Percentiles rank a stretch among this genome's conserved stretches.
These are phyloP conservation scores for Oxyura jamaicensis DNA, from an alignment of 2,113 vertebrate genomes.

Conservation along the genomic window DNA sequence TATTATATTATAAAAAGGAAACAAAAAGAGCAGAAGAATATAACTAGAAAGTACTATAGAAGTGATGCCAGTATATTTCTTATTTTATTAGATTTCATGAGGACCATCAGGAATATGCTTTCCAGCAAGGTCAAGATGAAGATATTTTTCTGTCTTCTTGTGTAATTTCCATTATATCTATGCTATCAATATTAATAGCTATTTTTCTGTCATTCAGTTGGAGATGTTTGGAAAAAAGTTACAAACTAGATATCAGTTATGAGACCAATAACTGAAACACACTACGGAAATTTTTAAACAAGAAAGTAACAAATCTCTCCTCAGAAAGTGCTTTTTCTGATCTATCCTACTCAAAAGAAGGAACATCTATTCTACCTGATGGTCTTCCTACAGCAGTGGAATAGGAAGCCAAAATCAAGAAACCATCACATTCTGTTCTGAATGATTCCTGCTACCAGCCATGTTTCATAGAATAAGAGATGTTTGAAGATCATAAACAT, in stretches of 20 bases:
- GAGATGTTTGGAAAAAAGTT: background rate
- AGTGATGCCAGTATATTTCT: background rate
- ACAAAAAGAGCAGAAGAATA: background rate
- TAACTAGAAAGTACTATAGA: background rate
- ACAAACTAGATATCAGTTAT: slow-evolving; percentile 12
- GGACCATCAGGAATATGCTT: background rate
- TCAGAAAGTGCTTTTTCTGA: background rate
- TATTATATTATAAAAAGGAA: background rate
- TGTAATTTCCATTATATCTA: background rate
- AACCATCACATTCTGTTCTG: background rate
- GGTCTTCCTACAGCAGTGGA: background rate
- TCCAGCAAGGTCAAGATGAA: background rate
- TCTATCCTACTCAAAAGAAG: background rate
- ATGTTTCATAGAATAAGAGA: background rate
- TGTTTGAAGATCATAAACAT: background rate
- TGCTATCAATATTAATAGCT: background rate
- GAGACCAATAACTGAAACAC: background rate
- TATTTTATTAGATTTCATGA: background rate
- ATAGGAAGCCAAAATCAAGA: background rate
- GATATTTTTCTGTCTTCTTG: background rate
- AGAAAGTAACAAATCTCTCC: background rate
- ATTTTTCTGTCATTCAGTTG: background rate
- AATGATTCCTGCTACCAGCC: background rate
- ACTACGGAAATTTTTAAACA: background rate
- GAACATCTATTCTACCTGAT: background rate